A percentile compares a stretch with the other conserved stretches of the same genome.
These are phyloP conservation scores for Jacana jacana DNA, from an alignment of 2,113 vertebrate species.

Conservation along the genomic window DNA sequence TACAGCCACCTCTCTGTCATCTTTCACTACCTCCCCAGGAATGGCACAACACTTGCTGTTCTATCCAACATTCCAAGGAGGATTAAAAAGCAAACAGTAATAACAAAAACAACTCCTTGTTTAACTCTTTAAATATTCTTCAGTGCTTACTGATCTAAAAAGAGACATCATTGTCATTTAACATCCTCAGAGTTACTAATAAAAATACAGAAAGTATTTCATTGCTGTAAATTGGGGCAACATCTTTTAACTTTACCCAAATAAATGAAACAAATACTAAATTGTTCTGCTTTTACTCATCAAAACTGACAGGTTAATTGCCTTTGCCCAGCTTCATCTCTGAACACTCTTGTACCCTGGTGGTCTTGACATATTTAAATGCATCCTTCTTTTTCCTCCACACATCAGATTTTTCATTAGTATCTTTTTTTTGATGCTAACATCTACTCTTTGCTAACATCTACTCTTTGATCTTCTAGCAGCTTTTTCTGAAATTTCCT, in stretches of 20 bases:
- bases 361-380: background rate
- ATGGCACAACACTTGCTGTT: background rate
- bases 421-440: background rate
- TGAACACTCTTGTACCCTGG: background rate
- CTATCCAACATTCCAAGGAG: background rate
- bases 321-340: background rate
- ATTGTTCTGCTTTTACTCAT: background rate
- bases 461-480: background rate
- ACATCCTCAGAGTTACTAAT: background rate
- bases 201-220: background rate
- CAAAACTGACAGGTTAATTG: background rate
- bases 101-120: background rate
- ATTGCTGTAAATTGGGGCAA: background rate
- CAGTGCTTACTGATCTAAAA: background rate
- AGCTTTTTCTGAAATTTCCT: background rate
- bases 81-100: background rate
- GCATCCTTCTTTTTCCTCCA: background rate
- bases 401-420: background rate
- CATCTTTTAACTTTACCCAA: background rate
- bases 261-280: background rate
- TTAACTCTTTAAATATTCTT: background rate
- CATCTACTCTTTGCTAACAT: too few species aligned
- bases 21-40: background rate
- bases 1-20: background rate
- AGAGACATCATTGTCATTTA: background rate